Evolutionary conservation across 2,888 invertebrate species (phyloP), one percentile per base, ranked within the genome.

Genomic region (Pinctada fucata): DNA sequence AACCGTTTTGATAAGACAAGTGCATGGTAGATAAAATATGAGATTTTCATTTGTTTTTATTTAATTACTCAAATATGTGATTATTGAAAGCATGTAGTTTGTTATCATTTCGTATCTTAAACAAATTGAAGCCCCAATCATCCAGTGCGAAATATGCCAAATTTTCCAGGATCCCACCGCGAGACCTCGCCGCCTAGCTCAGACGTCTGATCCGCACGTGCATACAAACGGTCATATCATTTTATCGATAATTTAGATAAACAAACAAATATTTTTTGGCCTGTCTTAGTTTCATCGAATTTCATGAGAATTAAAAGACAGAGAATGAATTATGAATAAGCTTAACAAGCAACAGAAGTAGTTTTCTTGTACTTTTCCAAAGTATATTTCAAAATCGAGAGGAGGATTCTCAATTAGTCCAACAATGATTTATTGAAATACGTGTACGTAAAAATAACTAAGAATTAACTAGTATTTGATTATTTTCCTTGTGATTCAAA

Each of bases 41-140:
- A 6, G 65, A 48, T 74, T 74, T 48, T 66, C 13, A n/a, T 6
- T 10, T 49, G 74, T 66, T 66, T 74, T 74, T 66, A 50, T 49
- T 31, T 74, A 64, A 74, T 74, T 74, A 58, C 13, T 13, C 8
- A 58, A 58, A 58, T 58, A 58, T 68, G 45, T 48, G 47, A 50
- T 71, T 71, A 71, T 50, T 16, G 3, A 71, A n/a, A 68, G 47
- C 68, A 68, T 68, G 68, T 68, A 68, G 47, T 68, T 68, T 49
- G 47, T 73, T 73, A 73, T 73, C 73, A n/a, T 6, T 45, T n/a
- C 73, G 16, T 65, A 73, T 73, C 73, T 73, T 65, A 65, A 58
- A 73, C 65, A 73, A 66, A 48, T 65, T 64, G n/a, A 51, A n/a
- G 48, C 49, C n/a, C 48, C 47, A 58, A 73, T 65, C 73, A 73